phyloP scores from a whole-genome alignment of 1,140 invertebrate species.

The Asbolus verrucosus region DNA sequence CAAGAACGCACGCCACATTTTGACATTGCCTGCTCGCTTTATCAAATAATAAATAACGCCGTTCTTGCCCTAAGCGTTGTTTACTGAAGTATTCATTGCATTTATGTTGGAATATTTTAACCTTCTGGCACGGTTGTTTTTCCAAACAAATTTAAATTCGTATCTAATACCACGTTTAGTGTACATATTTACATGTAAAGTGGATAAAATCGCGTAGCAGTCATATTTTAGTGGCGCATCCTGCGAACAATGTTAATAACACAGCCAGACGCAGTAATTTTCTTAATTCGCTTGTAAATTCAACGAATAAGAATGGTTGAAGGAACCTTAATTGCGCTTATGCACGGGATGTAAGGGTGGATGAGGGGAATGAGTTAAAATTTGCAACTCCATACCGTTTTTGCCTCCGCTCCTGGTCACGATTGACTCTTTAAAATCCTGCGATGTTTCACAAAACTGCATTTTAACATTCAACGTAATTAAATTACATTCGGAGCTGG shows the following conservation, averaged over 20 bases:
- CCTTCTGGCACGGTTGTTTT: too few relatives aligned
- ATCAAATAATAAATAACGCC: too few relatives aligned
- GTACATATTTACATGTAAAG: constrained; percentile 36
- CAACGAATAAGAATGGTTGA: constrained; percentile 54
- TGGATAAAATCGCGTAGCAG: constrained; percentile 36
- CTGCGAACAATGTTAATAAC: constrained; percentile 54
- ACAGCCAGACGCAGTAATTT: constrained; percentile 54
- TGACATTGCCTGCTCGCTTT: too few relatives aligned
- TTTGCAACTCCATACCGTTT: constrained; percentile 24
- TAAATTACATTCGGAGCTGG: constrained; percentile 19
- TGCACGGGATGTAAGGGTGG: constrained; percentile 44
- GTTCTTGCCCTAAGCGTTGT: too few relatives aligned
- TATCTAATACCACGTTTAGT: background rate
- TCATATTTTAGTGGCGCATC: constrained; percentile 49
- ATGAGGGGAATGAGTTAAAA: constrained; percentile 28
- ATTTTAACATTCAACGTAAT: constrained; percentile 10
- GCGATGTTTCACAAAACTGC: constrained; percentile 27
- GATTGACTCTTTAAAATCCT: constrained; percentile 29
- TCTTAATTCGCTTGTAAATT: constrained; percentile 56
- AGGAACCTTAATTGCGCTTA: constrained; percentile 53
- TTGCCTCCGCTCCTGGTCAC: background rate
- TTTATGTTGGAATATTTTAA: too few relatives aligned
- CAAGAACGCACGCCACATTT: too few relatives aligned
- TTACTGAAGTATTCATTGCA: too few relatives aligned
- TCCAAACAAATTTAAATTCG: background rate